These are phyloP conservation scores for Acrocyrtus sp. DNA, from an alignment of 2,888 invertebrate species.

Conservation along the genomic window DNA sequence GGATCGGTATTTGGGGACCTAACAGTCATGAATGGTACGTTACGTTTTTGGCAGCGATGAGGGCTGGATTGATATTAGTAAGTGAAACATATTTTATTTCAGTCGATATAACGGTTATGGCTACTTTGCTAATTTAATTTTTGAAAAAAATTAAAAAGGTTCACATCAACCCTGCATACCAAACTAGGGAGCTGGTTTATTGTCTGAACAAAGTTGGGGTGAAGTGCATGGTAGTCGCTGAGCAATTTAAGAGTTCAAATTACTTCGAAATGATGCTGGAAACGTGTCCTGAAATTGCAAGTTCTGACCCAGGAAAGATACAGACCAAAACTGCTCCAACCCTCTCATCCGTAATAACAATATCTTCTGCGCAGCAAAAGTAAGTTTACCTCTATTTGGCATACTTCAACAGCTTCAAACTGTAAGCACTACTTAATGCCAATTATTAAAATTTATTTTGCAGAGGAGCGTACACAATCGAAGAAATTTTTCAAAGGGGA, in stretches of 20 bases:
- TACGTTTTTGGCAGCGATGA: slow-evolving; percentile 76
- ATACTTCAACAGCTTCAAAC: too few species aligned
- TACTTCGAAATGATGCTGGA: slow-evolving; percentile 75
- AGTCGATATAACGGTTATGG: not conserved
- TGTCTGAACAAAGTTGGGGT: slow-evolving; percentile 77
- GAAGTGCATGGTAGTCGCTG: slow-evolving; percentile 75
- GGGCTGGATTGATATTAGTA: slow-evolving; percentile 79
- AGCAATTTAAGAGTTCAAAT: slow-evolving; percentile 73
- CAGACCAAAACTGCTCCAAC: slow-evolving; percentile 28
- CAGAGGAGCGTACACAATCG: slow-evolving; percentile 68
- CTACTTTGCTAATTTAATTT: not conserved
- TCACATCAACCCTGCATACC: slow-evolving; percentile 81
- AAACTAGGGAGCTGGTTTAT: slow-evolving; percentile 76
- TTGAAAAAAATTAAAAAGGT: slow-evolving; percentile 68
- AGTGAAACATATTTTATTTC: slow-evolving; percentile 51
- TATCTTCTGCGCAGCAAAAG: slow-evolving; percentile 55
- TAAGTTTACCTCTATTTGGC: not conserved
- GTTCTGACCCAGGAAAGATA: slow-evolving; percentile 70
- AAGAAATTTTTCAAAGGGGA: slow-evolving; percentile 67
- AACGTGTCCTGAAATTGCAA: slow-evolving; percentile 72
- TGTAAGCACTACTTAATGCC: too few species aligned
- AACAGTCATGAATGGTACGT: slow-evolving; percentile 82
- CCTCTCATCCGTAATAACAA: slow-evolving; percentile 29
- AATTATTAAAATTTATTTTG: too few species aligned
- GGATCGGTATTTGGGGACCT: slow-evolving; percentile 83